Base-by-base conservation (phyloP, 2,888 invertebrate genomes). In the Drosophila mettleri region DNA sequence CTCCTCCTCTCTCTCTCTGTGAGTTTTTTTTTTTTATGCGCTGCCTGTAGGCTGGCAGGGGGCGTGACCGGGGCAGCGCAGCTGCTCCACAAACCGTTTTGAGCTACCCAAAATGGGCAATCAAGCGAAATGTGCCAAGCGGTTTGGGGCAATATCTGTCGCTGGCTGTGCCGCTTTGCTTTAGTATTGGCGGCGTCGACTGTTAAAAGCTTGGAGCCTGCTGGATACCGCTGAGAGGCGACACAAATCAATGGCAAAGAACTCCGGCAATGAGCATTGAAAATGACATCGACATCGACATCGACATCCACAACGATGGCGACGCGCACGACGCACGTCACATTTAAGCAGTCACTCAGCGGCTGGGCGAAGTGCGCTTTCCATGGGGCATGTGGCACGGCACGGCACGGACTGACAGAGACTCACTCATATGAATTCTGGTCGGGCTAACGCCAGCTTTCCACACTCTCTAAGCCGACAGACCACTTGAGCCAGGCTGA, bases 101-200 rank as follows among this genome's bases (percentile, higher is more conserved):
- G 52, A 46, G 66, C 66, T 65, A 71, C 73, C 76, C 80, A 76
- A 83, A 83, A 80, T 84, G 85, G 74, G 82, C 82, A 83, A 83
- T 83, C 85, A 83, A 84, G 73, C 82, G 78, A 83, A 82, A 82
- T 71, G 82, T 76, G 76, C 61, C 74, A 74, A 68, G 63, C 74
- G 71, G 71, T 67, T 74, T 74, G 74, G 67, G 74, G 51, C 62
- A 64, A 58, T 60, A 58, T 67, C 71, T 67, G 74, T 55, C 71
- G 52, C 55, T 55, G 52, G 29, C 41, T 33, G 4, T 29, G 33
- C 57, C 38, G 36, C 31, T 34, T 36, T 45, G 45, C 45, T 27
- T 24, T 43, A 24, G 24, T 4, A 43, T 45, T 27, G 43, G 43
- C 43, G 45, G 24, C 20, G 51, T 46, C 20, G 31, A 39, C 18